Evolutionary conservation across 2,888 invertebrate genomes (phyloP), one percentile per base, ranked within the genome.

Genomic region (Aelia acuminata): DNA sequence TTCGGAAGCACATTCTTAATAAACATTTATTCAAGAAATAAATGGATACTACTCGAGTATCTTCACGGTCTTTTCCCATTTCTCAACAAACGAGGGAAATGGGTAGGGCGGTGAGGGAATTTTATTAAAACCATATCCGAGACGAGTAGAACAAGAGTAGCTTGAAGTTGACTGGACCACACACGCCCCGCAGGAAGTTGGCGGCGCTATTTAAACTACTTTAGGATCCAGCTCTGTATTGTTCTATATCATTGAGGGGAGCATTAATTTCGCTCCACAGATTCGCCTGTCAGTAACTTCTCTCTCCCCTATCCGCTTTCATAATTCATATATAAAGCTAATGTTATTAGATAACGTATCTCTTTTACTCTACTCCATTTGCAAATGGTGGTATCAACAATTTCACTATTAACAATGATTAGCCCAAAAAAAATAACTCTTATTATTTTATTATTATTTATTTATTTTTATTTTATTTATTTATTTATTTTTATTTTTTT

Each of bases 111-210:
- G 26, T 11, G 57, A 31, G 31, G 18, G 31, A 31, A 57, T 70
- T 70, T 70, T 70, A 70, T 70, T 35, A 70, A 70, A 70, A 18
- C 63, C 63, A 70, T 70, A 70, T 70, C 63, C 35, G 63, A 70
- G 63, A 70, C 31, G 63, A 35, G 20, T 15, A 1, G 63, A 70
- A 70, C 63, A 35, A 22, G 63, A 57, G 57, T 26, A 70, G 63
- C 31, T 70, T 1, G 35, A 70, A 70, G 63, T 70, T 22, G 63
- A 70, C 35, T 7, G 63, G 63, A 70, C 63, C 63, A 35, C 63
- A 70, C 18, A 18, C 63, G 31, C 10, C 18, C 63, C 63, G 35
- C 63, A 70, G 31, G 18, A 70, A 70, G 63, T 70, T 70, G 35
- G 31, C 3, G 7, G 7, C 63, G 63, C 63, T 70, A 70, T 70